Percentiles rank a stretch among this genome's conserved stretches.
Evolutionary conservation across 2,113 vertebrate genomes (phyloP).

Genomic region (Lepidothrix coronata): DNA sequence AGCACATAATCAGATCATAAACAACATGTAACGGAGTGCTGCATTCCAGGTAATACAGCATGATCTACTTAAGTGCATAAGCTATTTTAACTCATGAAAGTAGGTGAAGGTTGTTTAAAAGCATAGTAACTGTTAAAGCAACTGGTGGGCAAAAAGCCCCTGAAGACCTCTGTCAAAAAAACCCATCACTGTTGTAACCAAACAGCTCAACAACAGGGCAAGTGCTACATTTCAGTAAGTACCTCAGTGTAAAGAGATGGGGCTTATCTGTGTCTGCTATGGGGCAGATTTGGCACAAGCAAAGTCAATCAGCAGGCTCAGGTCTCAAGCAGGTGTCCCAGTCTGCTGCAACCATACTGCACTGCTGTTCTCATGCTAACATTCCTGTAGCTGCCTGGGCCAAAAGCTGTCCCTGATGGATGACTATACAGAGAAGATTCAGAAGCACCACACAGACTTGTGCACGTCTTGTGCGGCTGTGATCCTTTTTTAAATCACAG

Average conservation of each 20-base stretch:
- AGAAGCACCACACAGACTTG: background rate
- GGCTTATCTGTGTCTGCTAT: background rate
- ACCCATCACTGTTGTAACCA: background rate
- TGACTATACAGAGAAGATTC: background rate
- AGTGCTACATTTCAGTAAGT: background rate
- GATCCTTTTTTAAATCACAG: background rate
- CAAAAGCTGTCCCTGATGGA: background rate
- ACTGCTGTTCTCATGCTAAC: background rate
- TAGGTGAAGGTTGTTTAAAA: conserved; percentile 53
- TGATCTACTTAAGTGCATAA: conserved; percentile 23
- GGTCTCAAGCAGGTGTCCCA: background rate
- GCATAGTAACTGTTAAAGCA: background rate
- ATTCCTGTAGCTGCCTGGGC: background rate
- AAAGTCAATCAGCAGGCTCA: background rate
- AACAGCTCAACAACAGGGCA: background rate
- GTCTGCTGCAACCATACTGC: background rate
- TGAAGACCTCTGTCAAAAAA: background rate
- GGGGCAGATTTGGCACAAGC: background rate
- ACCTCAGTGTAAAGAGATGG: background rate
- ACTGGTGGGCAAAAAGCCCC: background rate
- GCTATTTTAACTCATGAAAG: conserved; percentile 6
- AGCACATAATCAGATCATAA: conserved; percentile 20
- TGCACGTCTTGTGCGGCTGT: background rate
- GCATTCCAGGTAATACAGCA: conserved; percentile 1
- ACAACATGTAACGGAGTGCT: background rate